Conservation (phyloP, 35 echinoderm and acorn worm genomes). For the Lytechinus pictus region DNA sequence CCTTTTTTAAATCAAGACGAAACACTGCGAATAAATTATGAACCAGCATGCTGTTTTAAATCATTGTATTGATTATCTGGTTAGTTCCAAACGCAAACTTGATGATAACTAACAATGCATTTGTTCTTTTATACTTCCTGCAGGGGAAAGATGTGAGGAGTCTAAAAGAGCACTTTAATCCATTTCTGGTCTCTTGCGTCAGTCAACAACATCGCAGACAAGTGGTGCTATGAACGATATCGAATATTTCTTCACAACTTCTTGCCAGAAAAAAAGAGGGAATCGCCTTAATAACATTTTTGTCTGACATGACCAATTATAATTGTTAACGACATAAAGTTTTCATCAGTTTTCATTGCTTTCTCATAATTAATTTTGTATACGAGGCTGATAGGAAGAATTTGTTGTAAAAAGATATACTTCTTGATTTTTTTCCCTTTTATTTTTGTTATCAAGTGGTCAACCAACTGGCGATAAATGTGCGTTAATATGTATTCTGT, state of each 20-base stretch:
- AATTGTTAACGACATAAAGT: too few relatives aligned
- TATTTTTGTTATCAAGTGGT: background rate
- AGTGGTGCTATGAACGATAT: background rate
- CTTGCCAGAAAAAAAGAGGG: background rate
- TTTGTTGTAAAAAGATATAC: background rate
- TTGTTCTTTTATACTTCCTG: background rate
- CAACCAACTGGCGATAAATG: background rate
- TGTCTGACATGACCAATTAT: background rate
- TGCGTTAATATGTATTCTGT: background rate
- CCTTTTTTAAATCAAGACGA: too few relatives aligned
- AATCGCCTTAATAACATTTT: background rate
- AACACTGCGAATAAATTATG: too few relatives aligned
- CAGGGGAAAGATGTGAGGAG: background rate
- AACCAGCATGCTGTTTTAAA: too few relatives aligned
- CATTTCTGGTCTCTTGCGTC: background rate
- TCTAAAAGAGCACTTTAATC: background rate
- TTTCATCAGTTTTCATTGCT: background rate
- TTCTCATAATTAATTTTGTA: background rate
- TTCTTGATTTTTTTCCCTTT: background rate
- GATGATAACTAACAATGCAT: too few relatives aligned
- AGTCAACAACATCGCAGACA: background rate
- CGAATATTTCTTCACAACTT: background rate
- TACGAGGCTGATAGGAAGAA: background rate
- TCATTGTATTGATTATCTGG: too few relatives aligned
- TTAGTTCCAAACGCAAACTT: too few relatives aligned